Base-by-base conservation (phyloP, 2,113 vertebrate genomes). In the Bostrychus sinensis region DNA sequence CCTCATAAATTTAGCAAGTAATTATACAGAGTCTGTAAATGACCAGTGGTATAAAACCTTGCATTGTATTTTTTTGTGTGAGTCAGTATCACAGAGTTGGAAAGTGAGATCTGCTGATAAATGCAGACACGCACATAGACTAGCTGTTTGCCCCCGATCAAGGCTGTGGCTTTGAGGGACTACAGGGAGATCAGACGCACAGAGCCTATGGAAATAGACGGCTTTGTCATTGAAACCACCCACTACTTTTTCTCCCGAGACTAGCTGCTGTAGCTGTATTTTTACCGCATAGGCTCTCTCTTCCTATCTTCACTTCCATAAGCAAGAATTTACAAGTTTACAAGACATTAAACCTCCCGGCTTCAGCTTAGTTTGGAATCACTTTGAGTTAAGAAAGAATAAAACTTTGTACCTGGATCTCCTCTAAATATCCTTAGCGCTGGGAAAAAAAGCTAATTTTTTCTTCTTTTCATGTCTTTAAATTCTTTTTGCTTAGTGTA, bases 81-180 rank as follows among this genome's bases (percentile, higher is more conserved):
- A 96, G 94, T 94, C 94, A 94, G 94, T 94, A 94, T 37, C 74
- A 74, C 75, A 41, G 56, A 69, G 70, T 66, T 64, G 43, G 56
- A 75, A 78, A 75, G 72, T 34, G 17, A 11, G 32, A 38, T 78
- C 77, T 72, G 94, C 93, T 93, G 94, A 95, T 93, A 92, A 93
- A 95, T 66, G 39, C 57, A 66, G 7, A 53, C 54, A 34, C 38
- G 32, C 22, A 48, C 12, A 77, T 39, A 38, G 38, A 34, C 9
- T 36, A 7, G 22, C 48, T 92, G 93, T 97, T 96, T 96, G 93
- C 93, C 85, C 48, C 92, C 93, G 94, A 98, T 96, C 94, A 96
- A 95, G 94, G 90, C 90, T 39, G 88, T 92, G 94, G 94, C 95
- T 96, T 94, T 92, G 89, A 93, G 92, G 93, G 93, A 94, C 94